Conservation (phyloP, 53 echinoderm and acorn worm species). For the Luidia sarsii region DNA sequence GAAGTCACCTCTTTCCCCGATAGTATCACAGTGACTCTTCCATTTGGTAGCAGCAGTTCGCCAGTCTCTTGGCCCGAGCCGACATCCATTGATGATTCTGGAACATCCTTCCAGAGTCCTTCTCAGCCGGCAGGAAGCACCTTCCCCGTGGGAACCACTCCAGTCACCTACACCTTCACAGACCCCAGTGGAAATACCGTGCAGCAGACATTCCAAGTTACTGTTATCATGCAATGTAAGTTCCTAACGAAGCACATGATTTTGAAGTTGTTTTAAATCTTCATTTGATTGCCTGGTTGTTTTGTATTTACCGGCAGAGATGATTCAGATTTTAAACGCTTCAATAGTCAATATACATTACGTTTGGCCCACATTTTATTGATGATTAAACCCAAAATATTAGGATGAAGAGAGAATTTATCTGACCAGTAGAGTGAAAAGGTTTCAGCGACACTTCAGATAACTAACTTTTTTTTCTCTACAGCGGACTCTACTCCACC, state of each 20-base stretch:
- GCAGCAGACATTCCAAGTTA: slow-evolving; percentile 33
- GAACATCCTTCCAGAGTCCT: background rate
- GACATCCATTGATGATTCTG: slow-evolving; percentile 66
- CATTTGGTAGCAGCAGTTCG: slow-evolving; percentile 36
- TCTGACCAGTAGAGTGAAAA: too few relatives aligned
- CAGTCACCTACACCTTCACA: slow-evolving; percentile 64
- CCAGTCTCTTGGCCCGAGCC: slow-evolving; percentile 59
- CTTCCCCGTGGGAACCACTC: slow-evolving; percentile 51
- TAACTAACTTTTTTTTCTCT: too few relatives aligned
- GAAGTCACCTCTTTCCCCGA: slow-evolving; percentile 30
- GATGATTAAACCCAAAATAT: too few relatives aligned
- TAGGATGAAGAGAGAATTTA: too few relatives aligned
- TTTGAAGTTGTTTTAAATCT: too few relatives aligned
- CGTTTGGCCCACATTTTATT: too few relatives aligned
- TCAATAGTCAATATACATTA: too few relatives aligned
- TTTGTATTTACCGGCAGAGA: too few relatives aligned
- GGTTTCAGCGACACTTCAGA: too few relatives aligned
- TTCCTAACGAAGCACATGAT: background rate
- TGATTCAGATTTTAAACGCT: too few relatives aligned
- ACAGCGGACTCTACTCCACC: slow-evolving; percentile 41
- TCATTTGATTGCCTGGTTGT: too few relatives aligned
- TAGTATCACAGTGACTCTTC: slow-evolving; percentile 34
- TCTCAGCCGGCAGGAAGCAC: slow-evolving; percentile 11
- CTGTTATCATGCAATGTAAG: slow-evolving; percentile 25
- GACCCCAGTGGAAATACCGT: slow-evolving; percentile 48